A percentile compares a stretch with the other conserved stretches of the same genome.
Evolutionary conservation across 1,140 invertebrate species (phyloP).

Genomic region (Meteorus sp.): DNA sequence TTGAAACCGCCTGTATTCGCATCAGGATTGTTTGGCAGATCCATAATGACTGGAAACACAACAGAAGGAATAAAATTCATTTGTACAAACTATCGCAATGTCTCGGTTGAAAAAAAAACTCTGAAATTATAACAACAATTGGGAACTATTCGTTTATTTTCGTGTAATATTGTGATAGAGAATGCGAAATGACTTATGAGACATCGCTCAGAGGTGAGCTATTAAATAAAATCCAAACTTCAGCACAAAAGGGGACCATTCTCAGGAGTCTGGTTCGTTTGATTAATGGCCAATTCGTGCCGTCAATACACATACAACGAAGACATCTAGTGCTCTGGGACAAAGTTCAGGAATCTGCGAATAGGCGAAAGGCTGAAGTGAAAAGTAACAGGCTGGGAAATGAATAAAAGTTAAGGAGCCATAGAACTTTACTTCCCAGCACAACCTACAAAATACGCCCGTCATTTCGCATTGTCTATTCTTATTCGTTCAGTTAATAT

Average conservation of each 20-base stretch:
- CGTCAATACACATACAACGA: conserved; percentile 25
- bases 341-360: neutral
- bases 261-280: conserved; percentile 26
- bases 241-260: conserved; percentile 9
- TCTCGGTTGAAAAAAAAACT: no score
- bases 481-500: neutral
- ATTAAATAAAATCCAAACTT: conserved; percentile 14
- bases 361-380: neutral
- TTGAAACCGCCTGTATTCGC: conserved; percentile 68
- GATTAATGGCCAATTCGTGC: conserved; percentile 28
- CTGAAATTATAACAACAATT: no score
- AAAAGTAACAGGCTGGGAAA: no score
- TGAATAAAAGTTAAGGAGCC: neutral
- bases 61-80: no score
- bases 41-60: conserved; percentile 64
- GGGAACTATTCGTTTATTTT: no score
- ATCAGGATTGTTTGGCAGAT: conserved; percentile 61
- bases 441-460: neutral
- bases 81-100: no score
- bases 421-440: neutral
- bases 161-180: no score
- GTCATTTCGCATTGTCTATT: neutral
- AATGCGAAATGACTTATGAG: no score
- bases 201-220: neutral
- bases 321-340: conserved; percentile 4